Conservation (phyloP, 1,140 invertebrate species). For the Ptiloglossa arizonensis region DNA sequence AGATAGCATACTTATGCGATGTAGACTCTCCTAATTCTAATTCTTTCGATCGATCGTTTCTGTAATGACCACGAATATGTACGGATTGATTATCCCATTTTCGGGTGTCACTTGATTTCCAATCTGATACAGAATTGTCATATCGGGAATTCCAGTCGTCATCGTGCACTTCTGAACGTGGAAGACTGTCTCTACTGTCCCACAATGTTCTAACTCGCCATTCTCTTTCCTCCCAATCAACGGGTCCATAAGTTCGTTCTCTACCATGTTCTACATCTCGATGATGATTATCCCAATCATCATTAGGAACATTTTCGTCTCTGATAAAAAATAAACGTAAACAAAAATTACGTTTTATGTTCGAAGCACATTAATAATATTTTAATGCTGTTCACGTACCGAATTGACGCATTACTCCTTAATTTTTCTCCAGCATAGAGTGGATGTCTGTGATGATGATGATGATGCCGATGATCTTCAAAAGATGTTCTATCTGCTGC, state of each 20-base stretch:
- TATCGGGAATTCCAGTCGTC: slow-evolving; percentile 78
- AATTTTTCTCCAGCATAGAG: slow-evolving; percentile 73
- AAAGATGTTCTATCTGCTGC: slow-evolving; percentile 71
- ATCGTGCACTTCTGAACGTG: slow-evolving; percentile 76
- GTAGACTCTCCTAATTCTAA: slow-evolving; percentile 69
- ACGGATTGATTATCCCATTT: slow-evolving; percentile 79
- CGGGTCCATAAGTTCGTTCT: slow-evolving; percentile 69
- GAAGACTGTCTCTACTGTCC: slow-evolving; percentile 77
- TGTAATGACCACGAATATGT: slow-evolving; percentile 75
- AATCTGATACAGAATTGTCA: slow-evolving; percentile 75
- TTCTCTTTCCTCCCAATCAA: slow-evolving; percentile 80
- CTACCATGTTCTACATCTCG: slow-evolving; percentile 74
- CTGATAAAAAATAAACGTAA: slow-evolving; percentile 40
- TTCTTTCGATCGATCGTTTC: slow-evolving; percentile 78
- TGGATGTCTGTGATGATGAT: slow-evolving; percentile 75
- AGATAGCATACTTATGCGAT: slow-evolving; percentile 47
- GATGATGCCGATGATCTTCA: slow-evolving; percentile 76
- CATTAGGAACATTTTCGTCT: slow-evolving; percentile 72
- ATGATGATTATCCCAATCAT: slow-evolving; percentile 78
- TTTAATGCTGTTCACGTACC: slow-evolving; percentile 29
- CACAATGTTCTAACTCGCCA: slow-evolving; percentile 75
- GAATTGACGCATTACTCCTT: slow-evolving; percentile 56
- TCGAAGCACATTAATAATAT: background rate
- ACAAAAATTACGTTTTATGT: background rate
- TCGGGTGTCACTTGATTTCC: slow-evolving; percentile 77